Evolutionary conservation across 2,888 invertebrate species (phyloP), one percentile per base, ranked within the genome.

Genomic region (Andrena minutula): DNA sequence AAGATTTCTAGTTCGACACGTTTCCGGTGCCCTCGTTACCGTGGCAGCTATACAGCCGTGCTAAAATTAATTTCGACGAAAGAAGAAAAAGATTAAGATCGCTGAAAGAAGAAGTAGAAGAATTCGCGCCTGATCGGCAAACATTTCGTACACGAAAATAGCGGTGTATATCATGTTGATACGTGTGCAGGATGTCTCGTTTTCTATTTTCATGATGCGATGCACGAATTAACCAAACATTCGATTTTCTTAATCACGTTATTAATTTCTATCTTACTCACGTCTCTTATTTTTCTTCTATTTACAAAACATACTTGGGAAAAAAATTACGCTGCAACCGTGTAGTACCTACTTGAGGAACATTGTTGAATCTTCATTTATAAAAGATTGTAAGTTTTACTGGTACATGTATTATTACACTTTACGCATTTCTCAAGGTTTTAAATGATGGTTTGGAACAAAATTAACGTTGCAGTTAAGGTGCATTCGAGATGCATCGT

Each of bases 1-100:
- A 69, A 78, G 70, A 61, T 80, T 82, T 85, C 75, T 70, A 84
- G 70, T 82, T 82, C 72, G 75, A 61, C 68, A 79, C 76, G 68
- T 77, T 86, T 81, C 83, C 78, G 75, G 73, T 71, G 81, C 28
- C 63, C 77, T 69, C 66, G 77, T 80, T 73, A 60, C 83, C 72
- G 73, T 28, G 61, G 56, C 70, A 65, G 73, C 65, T 70, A 56
- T 41, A 76, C 61, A 51, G 74, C 58, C 53, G 83, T 75, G 81
- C 83, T 85, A 85, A 85, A 85, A 85, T 85, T 85, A 85, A 84
- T 84, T 84, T 84, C 63, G 75, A 64, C 79, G 79, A 69, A 75
- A 56, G 58, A 73, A 73, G 79, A 75, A 83, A 79, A 84, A 75
- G 71, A 75, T 72, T 71, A 75, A 66, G 63, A 79, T 75, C 63